Evolutionary conservation across 2,888 invertebrate species (phyloP).

Genomic region (Drosophila maculinotata): DNA sequence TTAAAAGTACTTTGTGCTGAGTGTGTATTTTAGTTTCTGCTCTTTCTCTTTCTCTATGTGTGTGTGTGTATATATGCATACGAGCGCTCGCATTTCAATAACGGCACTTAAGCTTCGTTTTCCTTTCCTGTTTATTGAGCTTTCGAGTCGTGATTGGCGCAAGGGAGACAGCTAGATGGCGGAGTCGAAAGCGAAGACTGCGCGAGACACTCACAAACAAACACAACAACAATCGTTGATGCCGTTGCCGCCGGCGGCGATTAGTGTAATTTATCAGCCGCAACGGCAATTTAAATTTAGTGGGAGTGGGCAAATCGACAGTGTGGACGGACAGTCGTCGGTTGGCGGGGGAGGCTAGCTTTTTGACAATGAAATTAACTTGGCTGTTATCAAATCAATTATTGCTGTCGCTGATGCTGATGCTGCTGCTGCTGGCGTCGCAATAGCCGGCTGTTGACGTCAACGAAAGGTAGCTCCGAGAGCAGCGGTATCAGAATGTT

Average conservation of each 20-base stretch:
- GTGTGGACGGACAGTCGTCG: too few relatives aligned
- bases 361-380: conserved; percentile 68
- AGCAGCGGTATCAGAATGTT: conserved; percentile 42
- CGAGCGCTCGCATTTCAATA: conserved; percentile 50
- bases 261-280: conserved; percentile 73
- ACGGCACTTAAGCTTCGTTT: conserved; percentile 54
- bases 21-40: neutral
- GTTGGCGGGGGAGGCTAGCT: conserved; percentile 19
- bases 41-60: neutral
- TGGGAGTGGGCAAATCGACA: conserved; percentile 48
- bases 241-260: conserved; percentile 30
- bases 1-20: conserved; percentile 3
- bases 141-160: conserved; percentile 39
- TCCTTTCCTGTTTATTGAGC: conserved; percentile 49
- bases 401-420: conserved; percentile 41
- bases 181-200: conserved; percentile 19
- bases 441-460: conserved; percentile 38
- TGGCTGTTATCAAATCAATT: conserved; percentile 70
- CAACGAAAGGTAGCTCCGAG: conserved; percentile 24
- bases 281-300: conserved; percentile 61
- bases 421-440: conserved; percentile 26
- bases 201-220: conserved; percentile 14
- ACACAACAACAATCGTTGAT: conserved; percentile 7
- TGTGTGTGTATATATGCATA: neutral
- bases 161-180: conserved; percentile 17